phyloP scores from a whole-genome alignment of 1,140 invertebrate species.

The Oedothorax gibbosus region DNA sequence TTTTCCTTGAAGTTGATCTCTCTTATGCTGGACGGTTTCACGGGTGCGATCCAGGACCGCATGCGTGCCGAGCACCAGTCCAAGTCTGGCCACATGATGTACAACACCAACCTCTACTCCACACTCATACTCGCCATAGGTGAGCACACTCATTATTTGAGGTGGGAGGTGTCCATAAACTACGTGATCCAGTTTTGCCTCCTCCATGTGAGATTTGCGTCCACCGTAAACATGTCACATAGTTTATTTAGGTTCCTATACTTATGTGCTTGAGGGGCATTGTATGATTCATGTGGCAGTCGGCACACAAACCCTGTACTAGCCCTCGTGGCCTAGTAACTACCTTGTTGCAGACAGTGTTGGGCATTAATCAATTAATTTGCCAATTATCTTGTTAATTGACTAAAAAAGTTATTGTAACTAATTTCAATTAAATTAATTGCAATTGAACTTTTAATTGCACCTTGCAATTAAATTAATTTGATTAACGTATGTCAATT shows the following conservation, averaged over 20 bases:
- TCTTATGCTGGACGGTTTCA: conserved; percentile 93
- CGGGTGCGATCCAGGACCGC: conserved; percentile 85
- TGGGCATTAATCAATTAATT: too few species aligned
- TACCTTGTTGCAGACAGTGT: too few species aligned
- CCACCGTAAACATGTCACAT: too few species aligned
- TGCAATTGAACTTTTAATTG: too few species aligned
- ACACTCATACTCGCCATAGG: conserved; percentile 74
- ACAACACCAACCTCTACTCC: conserved; percentile 93
- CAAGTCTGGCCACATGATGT: conserved; percentile 94
- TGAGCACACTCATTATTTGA: conserved; percentile 62
- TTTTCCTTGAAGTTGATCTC: conserved; percentile 77
- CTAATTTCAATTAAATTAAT: too few species aligned
- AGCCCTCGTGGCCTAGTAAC: too few species aligned
- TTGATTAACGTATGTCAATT: too few species aligned
- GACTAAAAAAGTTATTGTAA: too few species aligned
- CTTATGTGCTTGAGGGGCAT: background rate
- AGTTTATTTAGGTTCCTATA: background rate
- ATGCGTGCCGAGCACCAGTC: conserved; percentile 88
- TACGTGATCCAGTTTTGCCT: background rate
- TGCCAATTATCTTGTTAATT: too few species aligned
- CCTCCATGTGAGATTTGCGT: background rate
- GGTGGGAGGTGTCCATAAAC: conserved; percentile 10
- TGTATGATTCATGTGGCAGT: too few species aligned
- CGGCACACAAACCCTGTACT: too few species aligned
- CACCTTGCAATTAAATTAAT: too few species aligned